Percentiles rank a stretch among this genome's conserved stretches.
These are phyloP conservation scores for Hemicordylus capensis DNA, from an alignment of 2,113 vertebrate genomes.

Conservation along the genomic window DNA sequence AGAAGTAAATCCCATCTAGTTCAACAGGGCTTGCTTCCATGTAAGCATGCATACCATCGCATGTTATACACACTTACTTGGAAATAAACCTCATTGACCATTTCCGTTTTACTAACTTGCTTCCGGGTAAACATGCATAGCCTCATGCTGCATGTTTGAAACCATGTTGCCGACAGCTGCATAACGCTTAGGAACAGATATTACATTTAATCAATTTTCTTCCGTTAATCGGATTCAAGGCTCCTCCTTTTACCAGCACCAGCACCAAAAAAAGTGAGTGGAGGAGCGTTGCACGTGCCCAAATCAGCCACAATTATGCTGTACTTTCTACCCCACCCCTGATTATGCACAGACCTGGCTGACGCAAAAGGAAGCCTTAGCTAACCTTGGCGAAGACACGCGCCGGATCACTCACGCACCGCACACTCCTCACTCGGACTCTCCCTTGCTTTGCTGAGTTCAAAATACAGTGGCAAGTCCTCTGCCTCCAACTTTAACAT, in stretches of 20 bases:
- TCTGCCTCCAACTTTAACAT: accelerated
- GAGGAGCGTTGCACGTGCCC: too few relatives aligned
- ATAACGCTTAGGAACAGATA: neutral
- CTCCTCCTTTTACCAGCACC: neutral
- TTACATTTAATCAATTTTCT: neutral
- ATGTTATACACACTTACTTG: neutral
- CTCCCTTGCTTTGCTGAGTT: neutral
- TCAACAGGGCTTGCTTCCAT: neutral
- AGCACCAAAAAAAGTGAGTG: too few relatives aligned
- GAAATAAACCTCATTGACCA: neutral
- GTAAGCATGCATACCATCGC: neutral
- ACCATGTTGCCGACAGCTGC: neutral
- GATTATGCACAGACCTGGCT: neutral
- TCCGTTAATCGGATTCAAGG: neutral
- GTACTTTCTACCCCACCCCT: neutral
- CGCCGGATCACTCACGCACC: accelerated
- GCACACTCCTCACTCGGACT: neutral
- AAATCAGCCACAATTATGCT: neutral
- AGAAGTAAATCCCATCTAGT: neutral
- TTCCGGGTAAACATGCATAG: neutral
- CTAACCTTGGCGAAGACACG: neutral
- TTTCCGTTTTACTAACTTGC: too few relatives aligned
- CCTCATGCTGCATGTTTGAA: neutral
- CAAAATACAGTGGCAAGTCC: neutral
- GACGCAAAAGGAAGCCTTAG: neutral